phyloP scores from a whole-genome alignment of 2,888 invertebrate genomes.

The Oxycera nigricornis region DNA sequence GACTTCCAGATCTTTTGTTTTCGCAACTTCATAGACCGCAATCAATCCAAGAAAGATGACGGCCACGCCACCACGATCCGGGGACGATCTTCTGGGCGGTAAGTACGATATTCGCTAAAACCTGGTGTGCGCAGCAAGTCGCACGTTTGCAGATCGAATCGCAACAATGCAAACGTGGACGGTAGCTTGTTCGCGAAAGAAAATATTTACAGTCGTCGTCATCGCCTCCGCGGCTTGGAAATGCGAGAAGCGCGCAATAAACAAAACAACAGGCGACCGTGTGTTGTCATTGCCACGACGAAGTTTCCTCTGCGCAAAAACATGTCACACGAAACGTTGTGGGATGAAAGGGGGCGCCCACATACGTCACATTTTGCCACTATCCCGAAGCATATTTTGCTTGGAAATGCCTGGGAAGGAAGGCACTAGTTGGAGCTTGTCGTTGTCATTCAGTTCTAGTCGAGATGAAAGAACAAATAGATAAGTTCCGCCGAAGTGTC shows the following conservation, averaged over 20 bases:
- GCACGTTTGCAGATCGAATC: not conserved
- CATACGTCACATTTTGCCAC: no score
- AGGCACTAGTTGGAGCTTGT: no score
- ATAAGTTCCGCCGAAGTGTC: no score
- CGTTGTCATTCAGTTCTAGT: no score
- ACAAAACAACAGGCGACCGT: not conserved
- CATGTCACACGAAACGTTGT: not conserved
- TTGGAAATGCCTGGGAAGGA: no score
- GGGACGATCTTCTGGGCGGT: constrained; percentile 62
- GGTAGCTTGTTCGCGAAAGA: not conserved
- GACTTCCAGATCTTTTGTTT: not conserved
- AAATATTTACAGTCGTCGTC: not conserved
- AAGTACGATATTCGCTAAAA: constrained; percentile 50
- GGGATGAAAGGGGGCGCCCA: no score
- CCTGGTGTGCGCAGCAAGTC: not conserved
- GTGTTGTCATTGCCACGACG: not conserved
- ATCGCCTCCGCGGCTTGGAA: not conserved
- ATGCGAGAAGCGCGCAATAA: not conserved
- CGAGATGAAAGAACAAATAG: no score
- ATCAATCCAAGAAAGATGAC: constrained; percentile 55
- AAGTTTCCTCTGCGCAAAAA: constrained; percentile 28
- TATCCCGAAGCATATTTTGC: no score
- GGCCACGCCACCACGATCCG: constrained; percentile 59
- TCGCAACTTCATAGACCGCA: not conserved
- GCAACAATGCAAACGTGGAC: not conserved